A percentile compares a stretch with the other conserved stretches of the same genome.
These are phyloP conservation scores for Neolamprologus sp. DNA, from an alignment of 2,113 vertebrate genomes.

Conservation along the genomic window DNA sequence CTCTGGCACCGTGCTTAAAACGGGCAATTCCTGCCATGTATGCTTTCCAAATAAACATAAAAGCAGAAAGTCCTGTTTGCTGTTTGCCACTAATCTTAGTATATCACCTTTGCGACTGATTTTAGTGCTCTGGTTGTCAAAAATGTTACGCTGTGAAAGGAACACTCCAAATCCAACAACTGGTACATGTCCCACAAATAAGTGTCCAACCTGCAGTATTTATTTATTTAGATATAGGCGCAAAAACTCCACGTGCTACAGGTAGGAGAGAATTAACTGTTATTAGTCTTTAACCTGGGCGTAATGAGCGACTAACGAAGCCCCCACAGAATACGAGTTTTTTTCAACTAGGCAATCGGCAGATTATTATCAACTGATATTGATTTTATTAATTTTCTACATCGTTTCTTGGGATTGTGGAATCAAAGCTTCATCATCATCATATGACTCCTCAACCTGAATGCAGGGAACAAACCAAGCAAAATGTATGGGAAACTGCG, in stretches of 20 bases:
- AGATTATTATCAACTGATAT: neutral
- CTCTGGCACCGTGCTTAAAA: neutral
- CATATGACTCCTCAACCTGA: neutral
- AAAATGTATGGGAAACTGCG: neutral
- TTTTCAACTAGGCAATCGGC: rapidly evolving
- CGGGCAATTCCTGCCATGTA: rapidly evolving
- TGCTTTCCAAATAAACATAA: neutral
- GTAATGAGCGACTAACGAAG: neutral
- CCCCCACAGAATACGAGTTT: neutral
- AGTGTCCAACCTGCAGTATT: neutral
- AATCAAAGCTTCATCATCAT: neutral
- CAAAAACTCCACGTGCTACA: neutral
- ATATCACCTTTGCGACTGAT: neutral
- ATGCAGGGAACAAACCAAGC: neutral
- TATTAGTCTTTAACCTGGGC: neutral
- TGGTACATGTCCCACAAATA: neutral
- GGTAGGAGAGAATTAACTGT: neutral
- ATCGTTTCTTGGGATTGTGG: neutral
- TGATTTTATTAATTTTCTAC: neutral
- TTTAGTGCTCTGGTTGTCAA: neutral
- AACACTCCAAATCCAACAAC: neutral
- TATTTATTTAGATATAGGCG: neutral
- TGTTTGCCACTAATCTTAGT: neutral
- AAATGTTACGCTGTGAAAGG: neutral
- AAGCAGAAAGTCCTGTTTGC: neutral